A percentile compares a stretch with the other conserved stretches of the same genome.
These are phyloP conservation scores for Abramis brama DNA, from an alignment of 2,113 vertebrate genomes.

Conservation along the genomic window DNA sequence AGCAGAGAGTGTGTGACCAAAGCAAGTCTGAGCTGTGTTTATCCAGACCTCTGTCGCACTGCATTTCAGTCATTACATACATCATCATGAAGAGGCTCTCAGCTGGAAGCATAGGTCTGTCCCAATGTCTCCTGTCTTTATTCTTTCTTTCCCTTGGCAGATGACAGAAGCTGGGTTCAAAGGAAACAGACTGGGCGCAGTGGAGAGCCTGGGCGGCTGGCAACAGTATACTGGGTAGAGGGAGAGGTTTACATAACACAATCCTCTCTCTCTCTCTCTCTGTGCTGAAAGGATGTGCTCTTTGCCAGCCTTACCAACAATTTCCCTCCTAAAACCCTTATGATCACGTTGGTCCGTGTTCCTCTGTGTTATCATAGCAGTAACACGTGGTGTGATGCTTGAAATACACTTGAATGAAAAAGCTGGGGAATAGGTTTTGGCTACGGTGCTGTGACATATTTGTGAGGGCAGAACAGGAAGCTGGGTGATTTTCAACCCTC, in stretches of 20 bases:
- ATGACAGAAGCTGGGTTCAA: conserved; percentile 41
- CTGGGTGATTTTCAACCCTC: conserved; percentile 2
- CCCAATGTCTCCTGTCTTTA: not conserved
- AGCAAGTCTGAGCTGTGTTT: conserved; percentile 22
- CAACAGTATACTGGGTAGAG: conserved; percentile 33
- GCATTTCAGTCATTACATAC: conserved; percentile 28
- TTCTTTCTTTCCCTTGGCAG: conserved; percentile 20
- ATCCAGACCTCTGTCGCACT: conserved; percentile 13
- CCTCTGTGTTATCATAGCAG: conserved; percentile 6
- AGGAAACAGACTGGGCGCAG: conserved; percentile 49
- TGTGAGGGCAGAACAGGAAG: not conserved
- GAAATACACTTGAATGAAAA: conserved; percentile 29
- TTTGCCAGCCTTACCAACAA: conserved; percentile 29
- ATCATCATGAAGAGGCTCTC: conserved; percentile 21
- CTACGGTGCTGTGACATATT: not conserved
- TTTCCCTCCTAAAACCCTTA: conserved; percentile 37
- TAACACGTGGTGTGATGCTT: conserved; percentile 18
- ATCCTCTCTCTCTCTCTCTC: not conserved
- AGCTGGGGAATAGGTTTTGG: conserved; percentile 16
- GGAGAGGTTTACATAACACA: conserved; percentile 45
- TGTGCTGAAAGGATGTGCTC: conserved; percentile 27
- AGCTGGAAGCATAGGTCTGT: conserved; percentile 12
- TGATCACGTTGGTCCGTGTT: not conserved
- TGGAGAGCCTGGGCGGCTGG: conserved; percentile 38
- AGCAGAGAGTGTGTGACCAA: not conserved